phyloP scores from a whole-genome alignment of 2,113 vertebrate species.

The Empidonax traillii region DNA sequence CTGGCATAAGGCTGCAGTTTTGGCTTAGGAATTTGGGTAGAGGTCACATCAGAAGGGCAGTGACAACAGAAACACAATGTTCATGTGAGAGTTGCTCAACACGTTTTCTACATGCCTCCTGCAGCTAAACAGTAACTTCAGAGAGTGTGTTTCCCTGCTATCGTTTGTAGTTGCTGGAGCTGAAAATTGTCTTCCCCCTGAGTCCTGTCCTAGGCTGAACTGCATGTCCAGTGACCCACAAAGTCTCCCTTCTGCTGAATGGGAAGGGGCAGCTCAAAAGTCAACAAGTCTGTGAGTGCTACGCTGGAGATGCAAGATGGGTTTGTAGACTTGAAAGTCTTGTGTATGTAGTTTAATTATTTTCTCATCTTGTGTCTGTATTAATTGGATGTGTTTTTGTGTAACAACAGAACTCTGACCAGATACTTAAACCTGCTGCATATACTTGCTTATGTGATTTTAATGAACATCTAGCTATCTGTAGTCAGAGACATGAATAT shows the following conservation, averaged over 20 bases:
- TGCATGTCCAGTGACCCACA: rapidly evolving
- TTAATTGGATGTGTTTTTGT: neutral
- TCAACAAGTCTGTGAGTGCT: neutral
- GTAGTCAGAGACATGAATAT: neutral
- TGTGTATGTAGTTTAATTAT: neutral
- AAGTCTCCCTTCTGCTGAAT: neutral
- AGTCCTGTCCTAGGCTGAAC: neutral
- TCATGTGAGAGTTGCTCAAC: neutral
- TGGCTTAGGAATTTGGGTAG: neutral
- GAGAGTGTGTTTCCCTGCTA: neutral
- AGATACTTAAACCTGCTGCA: neutral
- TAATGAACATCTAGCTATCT: neutral
- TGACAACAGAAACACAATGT: neutral
- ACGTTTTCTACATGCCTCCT: neutral
- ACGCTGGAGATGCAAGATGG: neutral
- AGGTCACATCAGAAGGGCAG: neutral
- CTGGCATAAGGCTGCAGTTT: neutral
- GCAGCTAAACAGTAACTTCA: neutral
- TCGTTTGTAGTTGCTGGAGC: neutral
- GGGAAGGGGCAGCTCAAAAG: neutral
- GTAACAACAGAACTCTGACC: neutral
- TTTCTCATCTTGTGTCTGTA: neutral
- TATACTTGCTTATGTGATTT: neutral
- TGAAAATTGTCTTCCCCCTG: neutral
- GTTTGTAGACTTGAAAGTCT: neutral